Evolutionary conservation across 2,888 invertebrate genomes (phyloP), one percentile per base, ranked within the genome.

Genomic region (Epirrita christyi): DNA sequence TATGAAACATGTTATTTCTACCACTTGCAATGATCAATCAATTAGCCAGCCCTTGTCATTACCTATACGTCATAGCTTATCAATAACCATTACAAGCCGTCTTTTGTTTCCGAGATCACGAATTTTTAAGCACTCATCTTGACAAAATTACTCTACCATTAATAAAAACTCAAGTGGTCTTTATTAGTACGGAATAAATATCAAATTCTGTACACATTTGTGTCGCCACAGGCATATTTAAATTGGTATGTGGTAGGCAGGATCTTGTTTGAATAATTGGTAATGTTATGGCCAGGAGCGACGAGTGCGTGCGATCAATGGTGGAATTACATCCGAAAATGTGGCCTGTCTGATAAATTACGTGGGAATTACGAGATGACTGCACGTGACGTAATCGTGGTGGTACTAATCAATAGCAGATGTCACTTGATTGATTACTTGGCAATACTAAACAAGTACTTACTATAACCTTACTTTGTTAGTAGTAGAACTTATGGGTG

Each of bases 221-320:
- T 13, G 38, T 45, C 42, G 55, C 48, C 38, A 55, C 10, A 38
- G 48, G 43, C 10, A 13, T 14, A 40, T 43, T 29, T 15, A 48
- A 36, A 53, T 66, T 68, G 51, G 58, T 67, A 54, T 55, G 67
- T 47, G 43, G 40, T 44, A 61, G 52, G 36, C 29, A 40, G 49
- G 32, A 61, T 73, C 84, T 83, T 78, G 81, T 84, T 85, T 80
- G 73, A 75, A 78, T 83, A 83, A 85, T 84, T 83, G 75, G 75
- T 72, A 76, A 77, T 73, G 73, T 55, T n/a, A 66, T 57, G 48
- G 74, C 75, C 72, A 45, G 38, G 9, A 55, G 66, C 61, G 11
- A 3, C 11, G 11, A 11, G 1, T 32, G 9, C 32, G 36, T 52
- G 46, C 37, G 55, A 55, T 58, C n/a, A 55, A 42, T 46, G 38